Evolutionary conservation across 53 echinoderm and acorn worm genomes (phyloP), one percentile per base, ranked within the genome.

Genomic region (Hippasteria phrygiana): DNA sequence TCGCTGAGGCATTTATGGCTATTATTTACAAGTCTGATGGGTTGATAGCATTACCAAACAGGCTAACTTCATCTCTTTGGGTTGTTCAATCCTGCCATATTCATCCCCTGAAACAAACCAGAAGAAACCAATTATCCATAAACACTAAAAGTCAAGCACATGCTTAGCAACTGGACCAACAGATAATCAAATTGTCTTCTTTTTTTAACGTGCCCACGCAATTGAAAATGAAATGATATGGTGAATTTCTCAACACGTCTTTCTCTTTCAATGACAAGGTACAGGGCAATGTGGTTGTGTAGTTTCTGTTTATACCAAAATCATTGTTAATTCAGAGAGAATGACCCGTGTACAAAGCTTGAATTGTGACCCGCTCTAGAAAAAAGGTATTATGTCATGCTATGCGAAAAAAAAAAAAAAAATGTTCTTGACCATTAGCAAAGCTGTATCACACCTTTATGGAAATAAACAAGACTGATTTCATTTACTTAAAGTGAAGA

Each of bases 61-160:
- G 6, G 12, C 62, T 24, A 13, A 26, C 38, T 37, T 91, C 91
- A 91, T 87, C 95, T 71, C 36, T 74, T 91, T 67, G 89, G 91
- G 37, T 80, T 40, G 75, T 95, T 95, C 22, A 95, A 28, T 59
- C 95, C 95, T 7, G 89, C 70, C 28, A 95, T 72, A 48, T 95
- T 95, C 55, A 92, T 86, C 51, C 89, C 93, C 95, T 95, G 90
- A 36, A 64, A 26, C 41, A 24, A 77, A 79, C 38, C 5, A 88
- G 38, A 28, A 56, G 39, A 78, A 29, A 8, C 13, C 55, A 73
- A 88, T 33, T 18, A 39, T 26, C 4, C 16, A 7, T 24, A 55
- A 38, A 66, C 9, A 47, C 10, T 41, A 11, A 42, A 70, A 45
- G n/a, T n/a, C n/a, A n/a, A n/a, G n/a, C n/a, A n/a, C 13, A 65